Percentiles rank a stretch among this genome's conserved stretches.
Evolutionary conservation across 2,888 invertebrate genomes (phyloP).

Genomic region (Parochlus steinenii): DNA sequence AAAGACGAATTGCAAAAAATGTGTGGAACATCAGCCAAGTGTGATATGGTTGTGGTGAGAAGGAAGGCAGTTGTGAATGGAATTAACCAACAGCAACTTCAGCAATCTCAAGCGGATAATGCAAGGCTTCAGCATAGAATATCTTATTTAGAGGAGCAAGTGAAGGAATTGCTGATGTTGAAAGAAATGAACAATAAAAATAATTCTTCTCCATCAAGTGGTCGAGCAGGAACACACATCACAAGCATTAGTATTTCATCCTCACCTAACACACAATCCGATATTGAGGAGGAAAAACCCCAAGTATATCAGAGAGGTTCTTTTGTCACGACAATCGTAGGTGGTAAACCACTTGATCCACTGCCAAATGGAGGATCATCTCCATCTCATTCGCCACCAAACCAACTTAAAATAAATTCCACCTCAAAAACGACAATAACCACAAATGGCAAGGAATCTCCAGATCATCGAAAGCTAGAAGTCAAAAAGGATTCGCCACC

Average conservation of each 20-base stretch:
- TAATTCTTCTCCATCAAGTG: slow-evolving; percentile 5
- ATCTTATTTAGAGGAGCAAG: slow-evolving; percentile 74
- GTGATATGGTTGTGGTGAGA: slow-evolving; percentile 27
- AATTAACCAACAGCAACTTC: slow-evolving; percentile 27
- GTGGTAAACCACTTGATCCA: slow-evolving; percentile 26
- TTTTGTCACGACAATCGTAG: slow-evolving; percentile 58
- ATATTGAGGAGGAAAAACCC: slow-evolving; percentile 36
- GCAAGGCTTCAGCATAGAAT: slow-evolving; percentile 73
- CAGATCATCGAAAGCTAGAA: background rate
- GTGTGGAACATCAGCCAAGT: slow-evolving; percentile 23
- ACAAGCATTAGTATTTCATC: slow-evolving; percentile 55
- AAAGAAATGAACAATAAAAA: too few relatives aligned
- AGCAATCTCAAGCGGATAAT: slow-evolving; percentile 50
- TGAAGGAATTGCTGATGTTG: slow-evolving; percentile 2
- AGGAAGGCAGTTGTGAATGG: slow-evolving; percentile 20
- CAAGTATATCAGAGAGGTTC: slow-evolving; percentile 65
- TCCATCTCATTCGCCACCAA: too few relatives aligned
- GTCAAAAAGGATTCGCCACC: background rate
- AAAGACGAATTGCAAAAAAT: slow-evolving; percentile 51
- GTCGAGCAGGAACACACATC: slow-evolving; percentile 31
- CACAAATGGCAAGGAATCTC: background rate
- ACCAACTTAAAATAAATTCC: too few relatives aligned
- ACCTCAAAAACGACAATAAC: slow-evolving; percentile 7
- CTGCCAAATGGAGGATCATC: slow-evolving; percentile 1
- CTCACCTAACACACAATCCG: slow-evolving; percentile 33